A percentile compares a stretch with the other conserved stretches of the same genome.
Conservation (phyloP, 2,113 vertebrate species). For the Oryzias melastigma region DNA sequence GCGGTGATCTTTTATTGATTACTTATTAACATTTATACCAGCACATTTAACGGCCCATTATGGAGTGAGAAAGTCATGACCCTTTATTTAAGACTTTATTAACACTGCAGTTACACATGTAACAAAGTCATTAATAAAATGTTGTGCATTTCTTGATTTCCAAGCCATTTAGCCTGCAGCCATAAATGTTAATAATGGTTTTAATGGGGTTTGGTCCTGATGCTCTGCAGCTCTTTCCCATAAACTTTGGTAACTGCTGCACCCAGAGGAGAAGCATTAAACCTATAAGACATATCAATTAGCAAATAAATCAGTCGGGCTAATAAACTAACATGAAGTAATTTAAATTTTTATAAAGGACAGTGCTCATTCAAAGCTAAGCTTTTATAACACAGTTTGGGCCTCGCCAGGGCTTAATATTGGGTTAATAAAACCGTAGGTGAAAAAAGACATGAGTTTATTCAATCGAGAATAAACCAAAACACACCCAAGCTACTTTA, state of each 20-base stretch:
- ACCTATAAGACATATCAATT: neutral
- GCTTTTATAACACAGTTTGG: too few relatives aligned
- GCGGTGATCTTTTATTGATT: slow-evolving; percentile 45
- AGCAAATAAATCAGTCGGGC: neutral
- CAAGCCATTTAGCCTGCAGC: slow-evolving; percentile 27
- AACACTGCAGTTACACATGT: slow-evolving; percentile 27
- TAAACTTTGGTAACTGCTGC: slow-evolving; percentile 1
- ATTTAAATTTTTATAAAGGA: neutral
- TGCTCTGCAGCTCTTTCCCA: slow-evolving; percentile 24
- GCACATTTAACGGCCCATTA: slow-evolving; percentile 20
- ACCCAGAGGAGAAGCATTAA: slow-evolving; percentile 6
- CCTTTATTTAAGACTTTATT: slow-evolving; percentile 36
- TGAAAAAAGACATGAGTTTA: too few relatives aligned
- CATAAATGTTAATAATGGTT: slow-evolving; percentile 26
- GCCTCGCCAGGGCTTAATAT: too few relatives aligned
- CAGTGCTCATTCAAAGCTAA: too few relatives aligned
- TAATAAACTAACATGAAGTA: neutral
- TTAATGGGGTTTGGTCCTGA: slow-evolving; percentile 21
- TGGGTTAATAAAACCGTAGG: too few relatives aligned
- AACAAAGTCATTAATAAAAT: slow-evolving; percentile 53
- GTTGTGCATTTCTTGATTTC: slow-evolving; percentile 27
- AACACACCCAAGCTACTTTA: too few relatives aligned
- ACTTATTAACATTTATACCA: slow-evolving; percentile 40
- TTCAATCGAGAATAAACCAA: too few relatives aligned
- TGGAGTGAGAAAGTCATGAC: slow-evolving; percentile 20